Conservation (phyloP, 2,888 invertebrate species). For the Diarsia mendica region DNA sequence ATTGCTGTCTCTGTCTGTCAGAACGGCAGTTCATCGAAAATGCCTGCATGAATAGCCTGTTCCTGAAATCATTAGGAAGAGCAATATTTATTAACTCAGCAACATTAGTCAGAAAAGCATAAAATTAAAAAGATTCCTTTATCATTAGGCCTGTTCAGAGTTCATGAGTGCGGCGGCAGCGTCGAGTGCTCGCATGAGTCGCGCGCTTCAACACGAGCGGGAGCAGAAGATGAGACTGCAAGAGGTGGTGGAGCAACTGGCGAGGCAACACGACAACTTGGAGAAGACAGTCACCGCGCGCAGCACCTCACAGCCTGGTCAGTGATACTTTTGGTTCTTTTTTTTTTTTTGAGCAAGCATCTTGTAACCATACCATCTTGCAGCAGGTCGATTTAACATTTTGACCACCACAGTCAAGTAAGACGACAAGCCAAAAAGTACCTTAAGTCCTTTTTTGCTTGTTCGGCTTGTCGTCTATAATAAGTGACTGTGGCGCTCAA, state of each 20-base stretch:
- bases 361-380: background rate
- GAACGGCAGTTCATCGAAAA: background rate
- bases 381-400: background rate
- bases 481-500: too few species aligned
- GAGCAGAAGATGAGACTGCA: conserved; percentile 97
- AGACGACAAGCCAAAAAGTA: too few species aligned
- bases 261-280: conserved; percentile 98
- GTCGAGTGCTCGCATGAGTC: conserved; percentile 97
- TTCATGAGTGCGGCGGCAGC: conserved; percentile 97
- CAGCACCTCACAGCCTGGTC: conserved; percentile 72
- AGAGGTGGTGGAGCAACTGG: conserved; percentile 99
- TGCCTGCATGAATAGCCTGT: background rate
- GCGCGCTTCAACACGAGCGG: conserved; percentile 97
- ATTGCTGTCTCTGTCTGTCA: background rate
- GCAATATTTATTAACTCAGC: background rate
- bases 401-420: too few species aligned
- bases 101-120: background rate
- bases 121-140: background rate
- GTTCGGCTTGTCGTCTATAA: too few species aligned
- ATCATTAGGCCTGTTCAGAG: conserved; percentile 95
- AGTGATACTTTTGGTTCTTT: conserved; percentile 28
- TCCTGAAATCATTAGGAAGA: background rate
- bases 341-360: background rate
- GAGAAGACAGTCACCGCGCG: conserved; percentile 96
- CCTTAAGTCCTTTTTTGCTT: too few species aligned